Conservation (phyloP, 2,797 vertebrate species). For the Potorous gilbertii region DNA sequence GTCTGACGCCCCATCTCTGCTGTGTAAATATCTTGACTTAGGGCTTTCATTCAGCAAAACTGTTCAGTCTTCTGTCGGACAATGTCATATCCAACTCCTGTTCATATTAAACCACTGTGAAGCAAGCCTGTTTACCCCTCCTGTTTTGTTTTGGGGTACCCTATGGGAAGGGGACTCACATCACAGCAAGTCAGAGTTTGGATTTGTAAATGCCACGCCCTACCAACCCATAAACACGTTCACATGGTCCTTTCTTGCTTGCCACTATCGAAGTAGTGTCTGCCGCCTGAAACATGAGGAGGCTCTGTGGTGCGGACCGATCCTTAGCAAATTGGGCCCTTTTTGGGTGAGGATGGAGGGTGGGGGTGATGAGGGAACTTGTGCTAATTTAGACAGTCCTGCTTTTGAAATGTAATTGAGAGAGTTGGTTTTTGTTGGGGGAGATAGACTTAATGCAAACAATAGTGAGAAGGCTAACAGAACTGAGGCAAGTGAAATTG, state of each 20-base stretch:
- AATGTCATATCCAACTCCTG: constrained; percentile 84
- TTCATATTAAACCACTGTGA: constrained; percentile 88
- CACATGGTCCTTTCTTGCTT: constrained; percentile 46
- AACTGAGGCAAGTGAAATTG: constrained; percentile 34
- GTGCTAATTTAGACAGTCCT: constrained; percentile 42
- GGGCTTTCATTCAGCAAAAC: constrained; percentile 81
- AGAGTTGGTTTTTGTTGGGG: constrained; percentile 13
- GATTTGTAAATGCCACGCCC: constrained; percentile 37
- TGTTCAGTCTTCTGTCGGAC: constrained; percentile 80
- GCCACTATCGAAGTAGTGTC: constrained; percentile 47
- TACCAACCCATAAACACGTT: constrained; percentile 10
- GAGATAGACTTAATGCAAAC: constrained; percentile 34
- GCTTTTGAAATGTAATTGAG: constrained; percentile 47
- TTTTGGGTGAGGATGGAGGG: not conserved
- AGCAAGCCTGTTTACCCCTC: constrained; percentile 74
- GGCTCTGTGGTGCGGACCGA: constrained; percentile 45
- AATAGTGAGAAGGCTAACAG: constrained; percentile 44
- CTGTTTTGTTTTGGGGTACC: constrained; percentile 18
- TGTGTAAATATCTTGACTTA: constrained; percentile 76
- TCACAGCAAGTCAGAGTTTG: constrained; percentile 43
- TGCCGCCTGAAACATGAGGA: constrained; percentile 53
- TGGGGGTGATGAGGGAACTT: not conserved
- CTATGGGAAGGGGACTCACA: not conserved
- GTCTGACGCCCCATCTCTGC: constrained; percentile 75
- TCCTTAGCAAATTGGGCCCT: constrained; percentile 61